phyloP scores from a whole-genome alignment of 2,888 invertebrate genomes.

The Ectemnius continuus region DNA sequence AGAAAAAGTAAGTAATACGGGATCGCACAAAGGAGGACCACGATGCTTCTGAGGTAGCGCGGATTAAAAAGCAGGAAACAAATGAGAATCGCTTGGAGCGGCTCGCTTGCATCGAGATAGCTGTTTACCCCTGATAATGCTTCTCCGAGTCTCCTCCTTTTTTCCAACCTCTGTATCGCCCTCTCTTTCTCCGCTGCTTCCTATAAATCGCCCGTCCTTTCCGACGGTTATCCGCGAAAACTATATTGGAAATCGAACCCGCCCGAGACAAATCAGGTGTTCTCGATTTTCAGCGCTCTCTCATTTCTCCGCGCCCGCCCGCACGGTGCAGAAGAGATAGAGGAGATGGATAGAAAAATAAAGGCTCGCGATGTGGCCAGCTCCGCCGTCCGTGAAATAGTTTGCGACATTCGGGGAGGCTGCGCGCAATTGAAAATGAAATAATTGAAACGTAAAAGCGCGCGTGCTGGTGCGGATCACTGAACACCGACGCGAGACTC shows the following conservation, averaged over 20 bases:
- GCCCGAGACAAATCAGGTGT: constrained; percentile 1
- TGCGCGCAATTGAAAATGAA: constrained; percentile 6
- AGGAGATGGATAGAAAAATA: neutral
- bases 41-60: constrained; percentile 40
- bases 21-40: constrained; percentile 40
- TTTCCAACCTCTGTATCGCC: constrained; percentile 3
- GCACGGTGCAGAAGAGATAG: neutral
- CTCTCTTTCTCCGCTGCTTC: neutral
- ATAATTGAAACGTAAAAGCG: neutral
- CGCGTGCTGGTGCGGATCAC: no score
- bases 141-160: constrained; percentile 19
- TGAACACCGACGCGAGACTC: no score
- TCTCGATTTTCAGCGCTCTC: constrained; percentile 7
- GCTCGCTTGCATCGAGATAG: constrained; percentile 63
- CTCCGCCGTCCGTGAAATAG: neutral
- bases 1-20: constrained; percentile 19
- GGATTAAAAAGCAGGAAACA: constrained; percentile 67
- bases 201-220: constrained; percentile 12
- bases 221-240: constrained; percentile 26
- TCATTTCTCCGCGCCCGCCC: neutral
- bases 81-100: constrained; percentile 70
- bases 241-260: constrained; percentile 7
- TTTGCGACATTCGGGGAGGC: neutral
- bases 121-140: constrained; percentile 61
- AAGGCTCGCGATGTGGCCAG: neutral